phyloP scores from a whole-genome alignment of 2,113 vertebrate genomes.

The Cheilinus undulatus region DNA sequence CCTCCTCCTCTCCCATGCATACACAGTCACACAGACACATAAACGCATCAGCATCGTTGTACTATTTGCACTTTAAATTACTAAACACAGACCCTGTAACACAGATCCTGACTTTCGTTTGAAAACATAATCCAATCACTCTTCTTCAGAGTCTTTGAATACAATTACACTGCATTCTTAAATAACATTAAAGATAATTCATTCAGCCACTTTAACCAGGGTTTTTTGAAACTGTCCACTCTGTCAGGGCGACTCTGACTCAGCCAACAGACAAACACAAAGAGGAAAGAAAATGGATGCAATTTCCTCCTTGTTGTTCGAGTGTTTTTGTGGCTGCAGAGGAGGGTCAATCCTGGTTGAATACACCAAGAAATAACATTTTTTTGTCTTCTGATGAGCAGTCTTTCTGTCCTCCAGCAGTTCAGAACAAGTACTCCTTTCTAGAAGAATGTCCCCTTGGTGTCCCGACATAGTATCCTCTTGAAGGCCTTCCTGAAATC shows the following conservation, averaged over 20 bases:
- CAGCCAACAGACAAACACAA: background rate
- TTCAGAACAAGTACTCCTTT: background rate
- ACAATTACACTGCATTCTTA: slow-evolving; percentile 47
- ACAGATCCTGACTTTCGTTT: slow-evolving; percentile 53
- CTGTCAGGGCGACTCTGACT: slow-evolving; percentile 15
- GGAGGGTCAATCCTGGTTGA: background rate
- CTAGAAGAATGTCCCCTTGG: slow-evolving; percentile 72
- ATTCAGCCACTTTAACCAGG: slow-evolving; percentile 43
- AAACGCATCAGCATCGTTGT: slow-evolving; percentile 2
- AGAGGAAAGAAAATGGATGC: slow-evolving; percentile 6
- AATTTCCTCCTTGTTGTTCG: slow-evolving; percentile 29
- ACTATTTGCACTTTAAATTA: slow-evolving; percentile 35
- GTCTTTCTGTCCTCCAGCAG: background rate
- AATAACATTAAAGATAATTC: slow-evolving; percentile 63
- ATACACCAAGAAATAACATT: background rate
- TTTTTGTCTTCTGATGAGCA: background rate
- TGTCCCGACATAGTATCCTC: slow-evolving; percentile 76
- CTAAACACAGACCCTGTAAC: slow-evolving; percentile 17
- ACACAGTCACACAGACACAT: slow-evolving; percentile 27
- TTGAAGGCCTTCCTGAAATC: slow-evolving; percentile 88
- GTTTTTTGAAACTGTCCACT: slow-evolving; percentile 26
- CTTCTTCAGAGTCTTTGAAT: slow-evolving; percentile 35
- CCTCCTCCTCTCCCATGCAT: slow-evolving; percentile 8
- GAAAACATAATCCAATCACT: slow-evolving; percentile 43
- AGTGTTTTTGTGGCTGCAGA: slow-evolving; percentile 12